These are phyloP conservation scores for Hyposoter dolosus DNA, from an alignment of 2,888 invertebrate genomes.

Conservation along the genomic window DNA sequence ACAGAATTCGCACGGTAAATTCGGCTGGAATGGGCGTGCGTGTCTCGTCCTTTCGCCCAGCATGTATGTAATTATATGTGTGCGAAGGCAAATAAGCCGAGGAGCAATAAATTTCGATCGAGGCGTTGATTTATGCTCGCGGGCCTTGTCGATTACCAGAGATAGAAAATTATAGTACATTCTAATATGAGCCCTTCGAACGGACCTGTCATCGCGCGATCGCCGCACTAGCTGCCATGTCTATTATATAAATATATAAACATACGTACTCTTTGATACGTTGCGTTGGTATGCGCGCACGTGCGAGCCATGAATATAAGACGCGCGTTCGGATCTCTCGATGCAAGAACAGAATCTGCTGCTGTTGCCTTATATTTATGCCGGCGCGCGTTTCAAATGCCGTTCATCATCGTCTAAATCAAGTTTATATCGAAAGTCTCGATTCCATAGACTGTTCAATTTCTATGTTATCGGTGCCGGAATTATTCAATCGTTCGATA, in stretches of 20 bases:
- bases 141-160: conserved; percentile 64
- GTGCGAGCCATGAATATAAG: conserved; percentile 10
- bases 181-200: conserved; percentile 54
- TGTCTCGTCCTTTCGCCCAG: no score
- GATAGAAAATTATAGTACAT: conserved; percentile 68
- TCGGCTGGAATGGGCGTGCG: no score
- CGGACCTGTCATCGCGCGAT: conserved; percentile 70
- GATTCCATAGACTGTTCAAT: not conserved
- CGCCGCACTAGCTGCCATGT: conserved; percentile 30
- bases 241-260: not conserved
- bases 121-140: conserved; percentile 72
- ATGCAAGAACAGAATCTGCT: not conserved
- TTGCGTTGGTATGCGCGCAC: conserved; percentile 39
- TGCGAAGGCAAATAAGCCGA: conserved; percentile 32
- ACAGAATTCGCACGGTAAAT: no score
- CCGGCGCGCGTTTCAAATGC: conserved; percentile 1
- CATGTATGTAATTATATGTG: no score
- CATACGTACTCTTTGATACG: conserved; percentile 7
- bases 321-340: conserved; percentile 8
- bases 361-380: not conserved
- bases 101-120: conserved; percentile 69
- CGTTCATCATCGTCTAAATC: not conserved
- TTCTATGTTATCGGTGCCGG: no score
- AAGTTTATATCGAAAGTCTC: not conserved
- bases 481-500: not conserved